These are phyloP conservation scores for Noctua janthina DNA, from an alignment of 2,888 invertebrate genomes.

Conservation along the genomic window DNA sequence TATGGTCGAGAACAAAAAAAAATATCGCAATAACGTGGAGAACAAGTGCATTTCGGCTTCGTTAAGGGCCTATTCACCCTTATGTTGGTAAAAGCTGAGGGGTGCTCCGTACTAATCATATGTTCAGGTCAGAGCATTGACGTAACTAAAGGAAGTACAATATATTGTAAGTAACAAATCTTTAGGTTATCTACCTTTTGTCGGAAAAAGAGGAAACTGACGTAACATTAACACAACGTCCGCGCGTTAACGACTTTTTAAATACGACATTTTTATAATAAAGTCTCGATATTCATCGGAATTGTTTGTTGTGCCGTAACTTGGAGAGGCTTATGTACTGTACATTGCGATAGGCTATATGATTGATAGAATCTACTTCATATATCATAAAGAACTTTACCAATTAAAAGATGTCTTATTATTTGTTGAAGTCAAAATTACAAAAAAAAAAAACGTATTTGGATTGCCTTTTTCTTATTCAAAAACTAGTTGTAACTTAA, in stretches of 20 bases:
- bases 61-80: no score
- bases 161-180: constrained; percentile 16
- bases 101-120: not conserved
- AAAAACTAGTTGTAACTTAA: not conserved
- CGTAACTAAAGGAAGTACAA: constrained; percentile 1
- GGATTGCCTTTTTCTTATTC: not conserved
- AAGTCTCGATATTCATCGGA: constrained; percentile 32
- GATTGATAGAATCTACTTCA: not conserved
- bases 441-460: no score
- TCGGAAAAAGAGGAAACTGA: constrained; percentile 40
- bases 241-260: constrained; percentile 62
- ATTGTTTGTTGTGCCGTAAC: constrained; percentile 17
- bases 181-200: constrained; percentile 23
- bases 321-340: not conserved
- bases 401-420: no score
- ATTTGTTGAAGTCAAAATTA: not conserved
- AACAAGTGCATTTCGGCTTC: no score
- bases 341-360: not conserved
- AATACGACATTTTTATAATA: constrained; percentile 49
- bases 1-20: no score
- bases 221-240: constrained; percentile 50
- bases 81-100: not conserved
- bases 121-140: not conserved
- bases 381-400: no score
- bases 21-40: no score